phyloP scores from a whole-genome alignment of 2,888 invertebrate species.

The Caenorhabditis sinica region DNA sequence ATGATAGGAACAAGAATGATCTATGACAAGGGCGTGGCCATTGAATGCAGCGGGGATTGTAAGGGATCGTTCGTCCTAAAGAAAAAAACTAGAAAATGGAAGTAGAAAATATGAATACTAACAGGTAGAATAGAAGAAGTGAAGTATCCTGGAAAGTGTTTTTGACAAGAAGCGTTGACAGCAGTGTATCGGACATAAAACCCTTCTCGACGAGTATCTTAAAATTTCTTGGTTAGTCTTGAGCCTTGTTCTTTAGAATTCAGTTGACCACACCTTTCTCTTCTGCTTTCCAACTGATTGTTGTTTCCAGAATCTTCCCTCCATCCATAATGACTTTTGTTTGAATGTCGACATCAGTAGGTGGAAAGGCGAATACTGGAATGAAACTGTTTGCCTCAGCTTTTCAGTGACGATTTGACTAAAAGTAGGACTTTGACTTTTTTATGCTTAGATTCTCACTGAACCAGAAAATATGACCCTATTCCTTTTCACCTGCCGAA shows the following conservation, averaged over 20 bases:
- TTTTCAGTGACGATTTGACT: neutral
- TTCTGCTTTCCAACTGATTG: constrained; percentile 71
- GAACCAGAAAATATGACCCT: too few relatives aligned
- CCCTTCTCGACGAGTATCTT: constrained; percentile 72
- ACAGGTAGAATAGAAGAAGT: constrained; percentile 72
- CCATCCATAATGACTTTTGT: constrained; percentile 73
- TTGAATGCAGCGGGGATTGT: constrained; percentile 69
- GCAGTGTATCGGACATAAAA: constrained; percentile 75
- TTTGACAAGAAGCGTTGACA: constrained; percentile 67
- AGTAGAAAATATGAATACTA: neutral
- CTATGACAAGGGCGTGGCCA: constrained; percentile 66
- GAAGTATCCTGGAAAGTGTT: constrained; percentile 76
- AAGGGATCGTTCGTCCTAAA: constrained; percentile 70
- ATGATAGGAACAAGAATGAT: constrained; percentile 70
- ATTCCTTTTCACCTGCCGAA: too few relatives aligned
- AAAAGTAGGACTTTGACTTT: too few relatives aligned
- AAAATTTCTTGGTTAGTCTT: constrained; percentile 1
- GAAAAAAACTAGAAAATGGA: neutral
- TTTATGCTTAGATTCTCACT: too few relatives aligned
- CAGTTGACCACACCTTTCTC: constrained; percentile 12
- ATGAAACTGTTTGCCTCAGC: neutral
- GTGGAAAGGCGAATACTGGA: constrained; percentile 74
- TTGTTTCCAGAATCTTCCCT: constrained; percentile 74
- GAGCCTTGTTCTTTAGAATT: neutral
- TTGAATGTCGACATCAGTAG: constrained; percentile 68